Evolutionary conservation across 1,140 invertebrate species (phyloP), one percentile per base, ranked within the genome.

Genomic region (Drosophila ambigua): DNA sequence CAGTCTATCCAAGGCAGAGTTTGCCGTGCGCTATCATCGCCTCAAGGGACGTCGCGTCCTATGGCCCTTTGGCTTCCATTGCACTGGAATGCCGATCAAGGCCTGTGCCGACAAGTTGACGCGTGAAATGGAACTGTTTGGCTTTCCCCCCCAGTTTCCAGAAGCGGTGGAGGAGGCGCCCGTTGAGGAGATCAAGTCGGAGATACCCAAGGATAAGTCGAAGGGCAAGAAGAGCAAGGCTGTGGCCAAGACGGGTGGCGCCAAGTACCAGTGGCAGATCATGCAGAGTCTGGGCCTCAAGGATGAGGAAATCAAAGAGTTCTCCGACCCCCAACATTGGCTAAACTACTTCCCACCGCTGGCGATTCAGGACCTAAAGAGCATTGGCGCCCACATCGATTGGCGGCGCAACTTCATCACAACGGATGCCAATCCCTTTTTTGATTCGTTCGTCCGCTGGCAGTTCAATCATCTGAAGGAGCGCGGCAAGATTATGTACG

Each of bases 191-290:
- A 92, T 93, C 35, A 93, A 94, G 63, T 92, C 93, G 9, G 89
- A 95, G 74, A 91, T 96, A 35, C 94, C 96, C 23, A 97, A 97
- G 92, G 98, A 99, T 92, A 99, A 99, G 93, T 96, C 97, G 62
- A 99, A 99, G 94, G 97, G 98, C 16, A 99, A 99, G 92, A 99
- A 99, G 95, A 99, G 98, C 92, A 99, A 99, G 94, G 97, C 97
- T n/a, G 94, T 96, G 1, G 98, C 99, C 1, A 99, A 99, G 93
- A 93, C 96, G 11, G 97, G 96, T 0, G 83, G 93, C 7, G 95
- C 96, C 0, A 99, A 98, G 92, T 99, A 97, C 91, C 99, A 99
- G 90, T 99, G 99, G 99, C 96, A 99, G 92, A 99, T 99, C 52
- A 99, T 99, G 99, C 93, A 96, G 91, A 96, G 96, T 91, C 92